These are phyloP conservation scores for Chlorops oryzae DNA, from an alignment of 1,140 invertebrate genomes.

Conservation along the genomic window DNA sequence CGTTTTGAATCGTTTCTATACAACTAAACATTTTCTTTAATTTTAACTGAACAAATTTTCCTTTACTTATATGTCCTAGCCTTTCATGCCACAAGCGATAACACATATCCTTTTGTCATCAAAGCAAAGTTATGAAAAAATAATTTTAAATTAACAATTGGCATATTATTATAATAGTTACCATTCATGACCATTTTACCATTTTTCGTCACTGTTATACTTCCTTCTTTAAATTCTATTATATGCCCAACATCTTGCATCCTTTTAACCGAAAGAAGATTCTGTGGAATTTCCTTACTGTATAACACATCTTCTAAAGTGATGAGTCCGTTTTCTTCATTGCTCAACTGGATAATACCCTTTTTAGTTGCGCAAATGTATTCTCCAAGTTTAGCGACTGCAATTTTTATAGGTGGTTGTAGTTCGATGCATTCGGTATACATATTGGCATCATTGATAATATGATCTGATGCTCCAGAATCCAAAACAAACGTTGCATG, in stretches of 20 bases:
- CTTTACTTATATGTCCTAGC: constrained; percentile 35
- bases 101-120: constrained; percentile 13
- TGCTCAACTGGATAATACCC: constrained; percentile 11
- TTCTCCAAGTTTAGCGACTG: constrained; percentile 15
- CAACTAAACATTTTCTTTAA: constrained; percentile 33
- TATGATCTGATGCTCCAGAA: constrained; percentile 15
- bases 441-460: constrained; percentile 18
- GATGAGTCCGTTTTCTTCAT: constrained; percentile 4
- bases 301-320: constrained; percentile 13
- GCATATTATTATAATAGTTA: not conserved
- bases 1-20: constrained; percentile 21
- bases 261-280: constrained; percentile 12
- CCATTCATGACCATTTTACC: not conserved
- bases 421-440: constrained; percentile 10
- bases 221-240: not conserved
- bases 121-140: constrained; percentile 2
- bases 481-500: constrained; percentile 13
- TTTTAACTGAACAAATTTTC: constrained; percentile 36
- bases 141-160: not conserved
- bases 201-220: not conserved
- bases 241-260: constrained; percentile 14
- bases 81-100: too few relatives aligned
- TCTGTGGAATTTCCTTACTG: constrained; percentile 11
- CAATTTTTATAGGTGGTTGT: constrained; percentile 14
- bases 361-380: constrained; percentile 17